Base-by-base conservation (phyloP, 2,113 vertebrate genomes). In the Caranx melampygus region DNA sequence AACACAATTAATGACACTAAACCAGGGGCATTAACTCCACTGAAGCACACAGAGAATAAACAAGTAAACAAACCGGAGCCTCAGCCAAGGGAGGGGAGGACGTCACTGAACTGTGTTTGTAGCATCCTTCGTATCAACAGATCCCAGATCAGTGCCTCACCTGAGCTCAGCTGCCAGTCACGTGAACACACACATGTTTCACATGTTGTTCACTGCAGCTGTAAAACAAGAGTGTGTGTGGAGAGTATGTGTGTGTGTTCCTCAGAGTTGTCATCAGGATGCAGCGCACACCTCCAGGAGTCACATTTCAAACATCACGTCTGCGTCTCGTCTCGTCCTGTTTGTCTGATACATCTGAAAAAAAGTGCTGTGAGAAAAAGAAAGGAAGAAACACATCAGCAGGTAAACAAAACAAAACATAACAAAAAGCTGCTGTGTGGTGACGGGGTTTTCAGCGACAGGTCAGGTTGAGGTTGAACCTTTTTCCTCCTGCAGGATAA, bases 11-110 rank as follows among this genome's bases (percentile, higher is more conserved):
- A 80, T 55, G 72, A 49, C 57, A 20, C 57, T 42, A 68, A 81
- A 70, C 5, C 63, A 9, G 35, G 51, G 31, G 12, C 34, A 44
- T 59, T 42, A 64, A 82, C 79, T 82, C 79, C 12, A 58, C 67
- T 62, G 57, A 61, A 40, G 26, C 72, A 66, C 67, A 60, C 51
- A 44, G 54, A 62, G 66, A 76, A 47, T 59, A 75, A 75, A 79
- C 67, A 81, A 55, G 68, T 72, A 85, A 85, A 82, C 72, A 85
- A 64, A 72, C 6, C 67, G 0, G 26, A 71, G 72, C 18, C 77
- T 63, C 42, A 47, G 75, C 57, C 26, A 26, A 26, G 26, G 26
- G 26, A 26, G 26, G 26, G 26, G 26, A 26, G 26, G 26, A 26
- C 26, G 26, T 26, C 26, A 26, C 26, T 26, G 26, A 26, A 26